These are phyloP conservation scores for Dicentrarchus labrax DNA, from an alignment of 2,113 vertebrate species.

Conservation along the genomic window DNA sequence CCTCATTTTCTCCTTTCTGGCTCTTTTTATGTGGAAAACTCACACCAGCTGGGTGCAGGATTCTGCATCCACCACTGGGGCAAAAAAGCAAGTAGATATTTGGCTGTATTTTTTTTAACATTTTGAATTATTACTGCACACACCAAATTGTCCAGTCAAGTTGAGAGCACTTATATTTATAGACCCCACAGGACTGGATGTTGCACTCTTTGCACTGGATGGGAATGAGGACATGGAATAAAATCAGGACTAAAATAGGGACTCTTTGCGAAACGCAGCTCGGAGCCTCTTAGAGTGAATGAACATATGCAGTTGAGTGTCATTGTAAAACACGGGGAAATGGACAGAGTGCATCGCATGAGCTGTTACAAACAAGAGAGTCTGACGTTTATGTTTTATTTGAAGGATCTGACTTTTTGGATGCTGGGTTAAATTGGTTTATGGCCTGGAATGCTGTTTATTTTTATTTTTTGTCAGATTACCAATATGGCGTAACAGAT, in stretches of 20 bases:
- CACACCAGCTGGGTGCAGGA: constrained; percentile 38
- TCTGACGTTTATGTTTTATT: constrained; percentile 47
- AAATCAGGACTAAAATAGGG: constrained; percentile 68
- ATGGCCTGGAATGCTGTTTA: constrained; percentile 8
- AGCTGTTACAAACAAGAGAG: constrained; percentile 28
- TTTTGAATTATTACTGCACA: constrained; percentile 79
- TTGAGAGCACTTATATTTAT: constrained; percentile 77
- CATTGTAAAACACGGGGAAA: constrained; percentile 52
- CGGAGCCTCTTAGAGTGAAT: constrained; percentile 47
- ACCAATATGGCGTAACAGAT: constrained; percentile 44
- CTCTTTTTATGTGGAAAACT: constrained; percentile 66
- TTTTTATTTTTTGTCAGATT: constrained; percentile 22
- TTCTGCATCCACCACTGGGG: constrained; percentile 29
- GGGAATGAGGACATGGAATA: constrained; percentile 64
- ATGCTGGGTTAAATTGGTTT: constrained; percentile 40
- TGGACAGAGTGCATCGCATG: constrained; percentile 35
- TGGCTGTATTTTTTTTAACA: constrained; percentile 59
- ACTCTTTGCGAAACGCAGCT: constrained; percentile 52
- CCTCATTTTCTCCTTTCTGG: constrained; percentile 53
- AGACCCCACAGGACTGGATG: constrained; percentile 65
- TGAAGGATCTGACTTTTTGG: constrained; percentile 49
- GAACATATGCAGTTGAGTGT: constrained; percentile 55
- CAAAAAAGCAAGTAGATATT: constrained; percentile 50
- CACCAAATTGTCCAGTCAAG: constrained; percentile 78
- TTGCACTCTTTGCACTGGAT: constrained; percentile 57